Evolutionary conservation across 2,888 invertebrate genomes (phyloP), one percentile per base, ranked within the genome.

Genomic region (Aspidiotus destructor): DNA sequence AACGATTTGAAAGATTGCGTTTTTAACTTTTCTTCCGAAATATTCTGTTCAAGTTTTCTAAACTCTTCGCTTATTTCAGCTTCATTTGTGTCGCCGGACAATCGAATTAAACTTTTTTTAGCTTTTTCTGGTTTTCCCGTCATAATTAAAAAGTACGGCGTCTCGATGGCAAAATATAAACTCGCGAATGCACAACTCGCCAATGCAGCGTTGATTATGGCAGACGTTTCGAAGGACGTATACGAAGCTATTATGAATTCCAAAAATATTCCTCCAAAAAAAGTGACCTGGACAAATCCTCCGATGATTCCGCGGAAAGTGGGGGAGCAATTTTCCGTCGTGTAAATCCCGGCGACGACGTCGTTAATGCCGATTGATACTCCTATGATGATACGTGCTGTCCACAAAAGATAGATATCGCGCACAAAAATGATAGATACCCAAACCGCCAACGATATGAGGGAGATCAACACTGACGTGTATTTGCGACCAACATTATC

Each of bases 321-420:
- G 7, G 72, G 68, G 10, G 72, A 70, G n/a, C 72, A 65, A 9
- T 73, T 71, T 70, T 73, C 73, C 9, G 71, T 73, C 8, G 73
- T 70, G 58, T 73, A 73, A 52, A 72, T 54, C 6, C 72, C 72
- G 2, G 71, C 71, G 3, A 71, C 70, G 2, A 73, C 72, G 52
- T 73, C 73, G n/a, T 71, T 71, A 10, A 71, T 64, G 1, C 73
- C 73, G 71, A 73, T 71, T 2, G 71, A 68, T 11, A 73, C 40
- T 3, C 73, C 73, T 68, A 73, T 73, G 5, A 72, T 48, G 28
- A 73, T 69, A 6, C 73, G 60, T 9, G 70, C 64, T 2, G 68
- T 15, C 55, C 71, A 72, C 70, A 73, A 62, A 2, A 71, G 44
- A 7, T 41, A 17, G 15, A 60, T 16, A 8, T 44, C 42, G 52